Base-by-base conservation (phyloP, 2,797 vertebrate species). In the Triplophysa yarkandensis region DNA sequence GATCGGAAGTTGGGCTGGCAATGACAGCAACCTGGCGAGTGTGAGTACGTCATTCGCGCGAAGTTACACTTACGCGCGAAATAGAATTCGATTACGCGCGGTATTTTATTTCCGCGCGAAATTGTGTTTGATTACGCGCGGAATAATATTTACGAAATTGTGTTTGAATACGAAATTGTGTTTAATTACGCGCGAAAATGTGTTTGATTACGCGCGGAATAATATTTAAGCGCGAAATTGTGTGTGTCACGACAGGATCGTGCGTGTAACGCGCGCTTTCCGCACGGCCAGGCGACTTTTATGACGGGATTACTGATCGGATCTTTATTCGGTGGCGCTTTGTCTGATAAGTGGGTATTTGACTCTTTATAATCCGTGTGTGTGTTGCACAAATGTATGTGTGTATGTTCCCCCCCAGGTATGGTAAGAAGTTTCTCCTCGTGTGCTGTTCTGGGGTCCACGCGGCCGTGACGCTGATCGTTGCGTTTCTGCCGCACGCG, bases 291-390 rank as follows among this genome's bases (percentile, higher is more conserved):
- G 82, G 86, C 81, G 0, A 67, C 84, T 62, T 91, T 68, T 83
- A 88, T 89, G 87, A 81, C 80, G 0, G 90, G 91, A 0, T 83
- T 88, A 44, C 85, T 92, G 36, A 68, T 92, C 43, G 90, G 90
- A 1, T 91, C 91, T 23, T 79, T 91, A 71, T 69, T 90, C 8
- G 87, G 85, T 27, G 91, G 91, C 71, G 74, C 85, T 0, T 4
- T 90, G 6, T 88, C 90, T 5, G 90, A 92, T 88, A 67, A 85
- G 89, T 81, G n/a, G 43, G 79, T 67, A 30, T n/a, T 46, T 61
- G 9, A 1, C 3, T 9, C 3, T 5, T 48, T 65, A 11, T 34
- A 17, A 2, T 58, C 8, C 30, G 9, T 1, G 27, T 32, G 1
- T 13, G n/a, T 2, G 11, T 54, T 5, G 61, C 5, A 19, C 2